These are phyloP conservation scores for Sebastes alutus DNA, from an alignment of 2,797 vertebrate species.

Conservation along the genomic window DNA sequence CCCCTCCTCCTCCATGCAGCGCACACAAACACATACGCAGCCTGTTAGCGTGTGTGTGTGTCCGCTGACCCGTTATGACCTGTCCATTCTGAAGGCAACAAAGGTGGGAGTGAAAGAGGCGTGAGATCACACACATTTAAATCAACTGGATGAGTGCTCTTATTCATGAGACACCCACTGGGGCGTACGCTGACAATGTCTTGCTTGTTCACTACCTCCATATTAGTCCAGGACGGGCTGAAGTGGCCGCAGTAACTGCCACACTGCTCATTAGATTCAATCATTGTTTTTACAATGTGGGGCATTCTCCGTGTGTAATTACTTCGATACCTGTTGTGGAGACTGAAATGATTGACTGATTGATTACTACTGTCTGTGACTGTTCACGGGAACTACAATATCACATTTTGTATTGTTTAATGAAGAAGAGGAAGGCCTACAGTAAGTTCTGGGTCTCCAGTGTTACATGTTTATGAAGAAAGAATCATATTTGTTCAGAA, in stretches of 20 bases:
- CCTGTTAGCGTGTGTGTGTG: slow-evolving; percentile 55
- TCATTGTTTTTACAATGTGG: slow-evolving; percentile 45
- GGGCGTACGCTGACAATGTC: slow-evolving; percentile 57
- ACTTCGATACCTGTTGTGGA: slow-evolving; percentile 40
- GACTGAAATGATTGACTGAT: slow-evolving; percentile 28
- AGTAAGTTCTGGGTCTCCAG: neutral
- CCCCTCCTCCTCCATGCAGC: neutral
- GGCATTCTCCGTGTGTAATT: slow-evolving; percentile 27
- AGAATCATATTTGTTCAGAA: neutral
- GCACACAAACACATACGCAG: slow-evolving; percentile 22
- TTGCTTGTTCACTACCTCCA: slow-evolving; percentile 49
- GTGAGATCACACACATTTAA: slow-evolving; percentile 82
- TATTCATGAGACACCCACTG: slow-evolving; percentile 70
- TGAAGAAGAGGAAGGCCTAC: neutral
- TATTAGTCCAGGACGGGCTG: slow-evolving; percentile 29
- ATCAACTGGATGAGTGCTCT: slow-evolving; percentile 79
- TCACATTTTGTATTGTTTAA: neutral
- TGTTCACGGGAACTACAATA: neutral
- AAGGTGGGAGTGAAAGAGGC: slow-evolving; percentile 77
- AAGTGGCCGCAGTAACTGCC: slow-evolving; percentile 39
- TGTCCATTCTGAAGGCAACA: slow-evolving; percentile 76
- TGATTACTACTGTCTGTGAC: neutral
- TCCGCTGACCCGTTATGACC: slow-evolving; percentile 81
- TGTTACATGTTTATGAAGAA: neutral
- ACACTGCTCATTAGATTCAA: slow-evolving; percentile 46